Evolutionary conservation across 2,888 invertebrate genomes (phyloP).

Genomic region (Drosophila quinaria): DNA sequence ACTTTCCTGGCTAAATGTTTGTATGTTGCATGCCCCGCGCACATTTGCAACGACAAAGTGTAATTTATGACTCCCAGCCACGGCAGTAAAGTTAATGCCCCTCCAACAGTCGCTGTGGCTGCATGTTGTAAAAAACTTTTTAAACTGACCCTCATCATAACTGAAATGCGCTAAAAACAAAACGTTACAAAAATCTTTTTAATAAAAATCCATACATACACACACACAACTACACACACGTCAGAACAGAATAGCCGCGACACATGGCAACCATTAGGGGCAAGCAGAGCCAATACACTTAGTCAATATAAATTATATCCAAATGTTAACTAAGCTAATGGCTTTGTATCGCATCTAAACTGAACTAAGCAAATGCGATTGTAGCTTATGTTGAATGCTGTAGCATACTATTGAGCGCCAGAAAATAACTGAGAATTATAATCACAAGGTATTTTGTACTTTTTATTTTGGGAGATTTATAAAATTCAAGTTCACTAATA

Average conservation of each 20-base stretch:
- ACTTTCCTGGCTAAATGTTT: conserved; percentile 24
- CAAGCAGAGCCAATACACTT: conserved; percentile 22
- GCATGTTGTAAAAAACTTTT: conserved; percentile 46
- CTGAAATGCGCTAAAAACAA: conserved; percentile 66
- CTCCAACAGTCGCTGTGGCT: conserved; percentile 15
- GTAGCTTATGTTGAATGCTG: conserved; percentile 17
- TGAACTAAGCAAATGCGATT: conserved; percentile 35
- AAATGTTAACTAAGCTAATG: conserved; percentile 36
- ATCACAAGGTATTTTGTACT: too few species aligned
- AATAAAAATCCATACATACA: conserved; percentile 31
- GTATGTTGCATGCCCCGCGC: conserved; percentile 66
- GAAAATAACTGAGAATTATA: background rate
- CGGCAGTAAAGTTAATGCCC: conserved; percentile 65
- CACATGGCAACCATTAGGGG: conserved; percentile 32
- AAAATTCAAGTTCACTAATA: too few species aligned
- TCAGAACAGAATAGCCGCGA: conserved; percentile 17
- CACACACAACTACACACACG: conserved; percentile 4
- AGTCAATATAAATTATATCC: conserved; percentile 37
- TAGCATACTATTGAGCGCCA: conserved; percentile 18
- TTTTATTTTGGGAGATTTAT: too few species aligned
- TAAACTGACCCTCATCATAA: conserved; percentile 71
- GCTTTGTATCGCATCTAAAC: conserved; percentile 15
- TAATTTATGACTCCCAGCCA: conserved; percentile 63
- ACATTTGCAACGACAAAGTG: conserved; percentile 46
- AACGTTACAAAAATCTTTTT: conserved; percentile 50